Base-by-base conservation (phyloP, 2,113 vertebrate species). In the Rhipidura dahli region DNA sequence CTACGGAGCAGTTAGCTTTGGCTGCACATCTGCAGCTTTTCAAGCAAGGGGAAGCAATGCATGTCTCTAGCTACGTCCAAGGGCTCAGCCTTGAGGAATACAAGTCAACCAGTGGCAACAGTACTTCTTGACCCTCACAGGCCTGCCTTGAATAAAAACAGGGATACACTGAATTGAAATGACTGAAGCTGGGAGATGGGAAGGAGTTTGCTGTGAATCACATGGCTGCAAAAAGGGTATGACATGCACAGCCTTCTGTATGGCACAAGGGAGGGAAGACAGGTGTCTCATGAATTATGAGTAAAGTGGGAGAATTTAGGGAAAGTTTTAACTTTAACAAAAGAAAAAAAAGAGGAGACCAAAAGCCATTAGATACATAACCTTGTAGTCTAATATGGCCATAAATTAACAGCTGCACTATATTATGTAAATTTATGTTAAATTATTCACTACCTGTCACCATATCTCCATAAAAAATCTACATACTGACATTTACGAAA, bases 401-500 rank as follows among this genome's bases (percentile, higher is more conserved):
- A 97, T 98, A 98, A 98, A 97, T 98, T 97, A 98, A 96, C 97
- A 98, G 92, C 97, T 98, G 95, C 95, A 97, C 96, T 96, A 90
- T 94, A 97, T 98, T 98, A 98, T 98, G 98, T 97, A 98, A 98
- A 98, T 98, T 97, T 98, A 98, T 98, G 97, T 97, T 97, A 98
- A 98, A 91, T 97, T 98, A 98, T 98, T 97, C 98, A 94, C 96
- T 97, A 89, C 93, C 96, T 98, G 97, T 97, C 98, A 98, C 97
- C 97, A 94, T 19, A 75, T 95, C 95, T 96, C 93, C 97, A 96
- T 98, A 97, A 98, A 98, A 98, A 97, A 94, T 97, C 96, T 97
- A 97, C 93, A 93, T 94, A 94, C 89, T 97, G 97, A 97, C 98
- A 98, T 97, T 98, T 97, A 96, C 92, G 7, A 96, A 98, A 97